Evolutionary conservation across 92 coral and sea anemone species (phyloP), one percentile per base, ranked within the genome.

Genomic region (Palythoa caribaeorum): DNA sequence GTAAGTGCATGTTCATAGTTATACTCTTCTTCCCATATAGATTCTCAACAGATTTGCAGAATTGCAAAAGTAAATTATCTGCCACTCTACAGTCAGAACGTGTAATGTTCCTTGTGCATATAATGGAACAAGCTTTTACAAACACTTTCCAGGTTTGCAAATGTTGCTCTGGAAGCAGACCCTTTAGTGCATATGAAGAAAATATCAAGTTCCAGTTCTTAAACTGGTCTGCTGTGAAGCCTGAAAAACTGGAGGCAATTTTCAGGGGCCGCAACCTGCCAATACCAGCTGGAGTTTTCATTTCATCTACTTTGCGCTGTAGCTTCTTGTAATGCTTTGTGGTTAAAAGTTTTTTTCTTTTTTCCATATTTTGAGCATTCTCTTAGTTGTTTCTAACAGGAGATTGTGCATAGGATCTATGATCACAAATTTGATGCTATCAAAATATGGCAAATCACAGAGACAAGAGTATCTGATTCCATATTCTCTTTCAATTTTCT

Each of bases 381-480:
- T 53, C 88, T 94, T 93, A 28, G 94, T 78, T 28, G 95, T 92
- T 10, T 94, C 95, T 9, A 94, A 81, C 53, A 92, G 92, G 3
- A 91, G 76, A 77, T 94, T 92, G 78, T 94, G 95, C 95, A 94
- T 94, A 16, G 96, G 98, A 80, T 93, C 94, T 38, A 93, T 83
- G 21, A 89, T 87, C 65, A 85, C 73, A 85, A 89, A 94, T 77
- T 93, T 77, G 19, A 94, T 88, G 21, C 75, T 55, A 76, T 94
- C 94, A 53, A 92, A 87, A 72, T 92, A 94, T 83, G 92, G 89
- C 40, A 94, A 83, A 35, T 92, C 90, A 28, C 92, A 80, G 70
- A 79, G 57, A 36, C 79, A 76, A 37, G 74, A 92, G 71, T 90
- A 76, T 4, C 80, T 71, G 16, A 92, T 69, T 16, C 94, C 94